A percentile compares a stretch with the other conserved stretches of the same genome.
phyloP scores from a whole-genome alignment of 2,888 invertebrate genomes.

The Sinohyriopsis cumingii region DNA sequence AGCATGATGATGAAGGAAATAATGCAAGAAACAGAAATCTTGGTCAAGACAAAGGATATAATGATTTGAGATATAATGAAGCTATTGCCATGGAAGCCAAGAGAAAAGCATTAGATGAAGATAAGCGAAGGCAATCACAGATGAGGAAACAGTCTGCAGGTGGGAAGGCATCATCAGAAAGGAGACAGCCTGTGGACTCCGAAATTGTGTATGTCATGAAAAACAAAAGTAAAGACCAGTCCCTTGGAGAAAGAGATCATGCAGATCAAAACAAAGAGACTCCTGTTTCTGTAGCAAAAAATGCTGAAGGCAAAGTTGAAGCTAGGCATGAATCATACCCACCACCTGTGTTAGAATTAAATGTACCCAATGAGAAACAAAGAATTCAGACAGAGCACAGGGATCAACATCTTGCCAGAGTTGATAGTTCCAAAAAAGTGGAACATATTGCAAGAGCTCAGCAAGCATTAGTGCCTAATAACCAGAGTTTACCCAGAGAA shows the following conservation, averaged over 20 bases:
- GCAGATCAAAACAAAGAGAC: neutral
- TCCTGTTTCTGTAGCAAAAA: neutral
- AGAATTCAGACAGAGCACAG: too few species aligned
- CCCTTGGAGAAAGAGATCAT: neutral
- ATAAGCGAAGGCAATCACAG: neutral
- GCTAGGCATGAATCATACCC: conserved; percentile 2
- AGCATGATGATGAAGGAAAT: neutral
- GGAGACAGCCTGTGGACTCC: too few species aligned
- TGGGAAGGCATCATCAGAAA: too few species aligned
- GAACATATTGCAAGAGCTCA: too few species aligned
- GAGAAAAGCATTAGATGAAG: conserved; percentile 3
- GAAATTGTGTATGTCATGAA: conserved; percentile 33
- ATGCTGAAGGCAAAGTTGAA: conserved; percentile 12
- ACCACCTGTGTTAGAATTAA: too few species aligned
- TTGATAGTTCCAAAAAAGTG: too few species aligned
- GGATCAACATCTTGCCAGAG: too few species aligned
- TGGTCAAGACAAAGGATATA: conserved; percentile 1
- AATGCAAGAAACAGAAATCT: neutral
- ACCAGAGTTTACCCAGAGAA: too few species aligned
- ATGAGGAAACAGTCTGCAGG: too few species aligned
- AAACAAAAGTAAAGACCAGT: conserved; percentile 15
- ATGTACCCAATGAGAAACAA: too few species aligned
- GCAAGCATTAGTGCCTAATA: too few species aligned
- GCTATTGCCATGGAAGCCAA: neutral
- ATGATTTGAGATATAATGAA: neutral